These are phyloP conservation scores for Oscheius sp. DNA, from an alignment of 2,888 invertebrate species.

Conservation along the genomic window DNA sequence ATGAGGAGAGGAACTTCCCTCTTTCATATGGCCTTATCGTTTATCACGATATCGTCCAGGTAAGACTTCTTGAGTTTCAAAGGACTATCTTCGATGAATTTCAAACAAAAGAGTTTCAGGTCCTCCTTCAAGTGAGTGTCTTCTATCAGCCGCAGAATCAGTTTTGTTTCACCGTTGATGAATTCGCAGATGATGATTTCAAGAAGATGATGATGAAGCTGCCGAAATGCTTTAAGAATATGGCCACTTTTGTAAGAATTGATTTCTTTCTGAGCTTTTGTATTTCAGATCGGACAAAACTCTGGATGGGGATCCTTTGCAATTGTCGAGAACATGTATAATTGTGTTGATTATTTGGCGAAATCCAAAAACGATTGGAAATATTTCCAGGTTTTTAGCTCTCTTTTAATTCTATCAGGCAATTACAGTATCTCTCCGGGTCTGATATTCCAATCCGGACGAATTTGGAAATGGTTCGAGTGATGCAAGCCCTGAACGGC, in stretches of 20 bases:
- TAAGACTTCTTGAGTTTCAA: neutral
- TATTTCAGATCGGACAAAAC: constrained; percentile 19
- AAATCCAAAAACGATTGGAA: constrained; percentile 9
- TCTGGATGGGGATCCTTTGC: constrained; percentile 25
- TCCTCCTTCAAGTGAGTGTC: constrained; percentile 23
- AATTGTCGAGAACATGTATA: constrained; percentile 29
- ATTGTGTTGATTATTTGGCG: constrained; percentile 27
- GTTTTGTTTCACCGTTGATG: constrained; percentile 26
- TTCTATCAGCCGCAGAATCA: constrained; percentile 31
- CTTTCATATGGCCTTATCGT: constrained; percentile 23
- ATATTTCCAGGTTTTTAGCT: constrained; percentile 31
- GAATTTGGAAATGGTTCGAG: constrained; percentile 51
- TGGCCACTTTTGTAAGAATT: constrained; percentile 25
- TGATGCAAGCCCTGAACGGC: constrained; percentile 52
- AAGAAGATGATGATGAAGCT: constrained; percentile 18
- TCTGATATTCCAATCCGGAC: constrained; percentile 50
- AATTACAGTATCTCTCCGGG: constrained; percentile 48
- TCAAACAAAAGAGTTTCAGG: neutral
- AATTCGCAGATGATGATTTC: neutral
- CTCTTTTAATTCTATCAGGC: too few relatives aligned
- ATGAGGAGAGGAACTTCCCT: constrained; percentile 19
- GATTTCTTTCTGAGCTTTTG: neutral
- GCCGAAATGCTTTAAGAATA: constrained; percentile 16
- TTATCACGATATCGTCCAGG: constrained; percentile 29
- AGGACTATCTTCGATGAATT: neutral